Evolutionary conservation across 2,888 invertebrate genomes (phyloP), one percentile per base, ranked within the genome.

Genomic region (Mycogona germanica): DNA sequence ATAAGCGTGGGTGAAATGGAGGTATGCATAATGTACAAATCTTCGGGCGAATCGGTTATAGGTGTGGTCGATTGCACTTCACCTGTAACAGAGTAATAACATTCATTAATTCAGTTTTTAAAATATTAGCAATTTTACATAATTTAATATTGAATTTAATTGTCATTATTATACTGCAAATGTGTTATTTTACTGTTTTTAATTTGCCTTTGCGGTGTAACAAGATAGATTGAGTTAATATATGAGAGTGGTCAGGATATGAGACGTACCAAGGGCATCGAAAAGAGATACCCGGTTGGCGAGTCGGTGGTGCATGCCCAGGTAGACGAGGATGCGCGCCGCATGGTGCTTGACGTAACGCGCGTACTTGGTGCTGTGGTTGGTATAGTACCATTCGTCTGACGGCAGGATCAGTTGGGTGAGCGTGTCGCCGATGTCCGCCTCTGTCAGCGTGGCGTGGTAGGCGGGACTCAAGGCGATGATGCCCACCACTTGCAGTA

Each of bases 301-400:
- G 46, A 79, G 75, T 41, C 77, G 67, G 60, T 78, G 76, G 58
- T 78, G 76, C 60, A 78, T 72, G 25, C 79, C 79, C 62, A 80
- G 71, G 64, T 79, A 79, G 55, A 80, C 77, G 19, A 80, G 71
- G 17, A 78, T 75, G 49, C 78, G 64, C 2, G 79, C 78, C 0
- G 79, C 78, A 64, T 79, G 78, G 66, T 78, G 78, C 63, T 79
- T 79, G 53, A 80, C 79, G 62, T 74, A 78, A 53, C 74, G 71
- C 49, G 78, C 78, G 63, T 77, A 79, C 64, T 75, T 74, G 45
- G 79, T 79, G 61, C 76, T 77, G 65, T 79, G 78, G 63, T 78
- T 78, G 46, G 79, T 79, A 68, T 79, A 79, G 68, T 78, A 80
- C 76, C 78, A 79, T 63, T 79, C 79, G 64, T 80, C 79, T 1